These are phyloP conservation scores for Ibycter americanus DNA, from an alignment of 2,797 vertebrate genomes.

Conservation along the genomic window DNA sequence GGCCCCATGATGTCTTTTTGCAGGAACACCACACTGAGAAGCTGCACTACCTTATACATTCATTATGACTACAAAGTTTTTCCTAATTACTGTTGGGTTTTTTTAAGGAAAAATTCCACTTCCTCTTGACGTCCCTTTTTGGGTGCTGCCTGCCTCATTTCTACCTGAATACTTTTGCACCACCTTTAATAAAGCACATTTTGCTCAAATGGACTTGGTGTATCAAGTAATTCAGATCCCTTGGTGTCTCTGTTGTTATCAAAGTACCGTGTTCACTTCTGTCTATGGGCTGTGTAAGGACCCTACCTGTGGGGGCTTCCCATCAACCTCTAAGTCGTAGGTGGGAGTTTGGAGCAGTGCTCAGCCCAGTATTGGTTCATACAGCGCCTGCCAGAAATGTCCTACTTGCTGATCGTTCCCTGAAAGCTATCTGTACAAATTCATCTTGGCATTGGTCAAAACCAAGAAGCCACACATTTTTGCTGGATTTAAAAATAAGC, in stretches of 20 bases:
- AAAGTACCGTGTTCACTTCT: accelerated
- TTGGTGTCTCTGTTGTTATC: not conserved
- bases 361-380: not conserved
- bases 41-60: not conserved
- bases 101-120: not conserved
- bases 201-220: not conserved
- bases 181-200: not conserved
- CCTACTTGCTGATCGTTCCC: not conserved
- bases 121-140: not conserved
- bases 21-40: not conserved
- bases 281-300: not conserved
- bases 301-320: not conserved
- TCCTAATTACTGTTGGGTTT: not conserved
- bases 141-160: not conserved
- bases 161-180: not conserved
- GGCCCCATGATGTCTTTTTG: not conserved
- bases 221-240: not conserved
- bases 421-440: not conserved
- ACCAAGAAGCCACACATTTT: not conserved
- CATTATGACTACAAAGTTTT: not conserved
- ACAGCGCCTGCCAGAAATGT: not conserved
- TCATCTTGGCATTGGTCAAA: not conserved
- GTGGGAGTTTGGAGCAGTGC: not conserved
- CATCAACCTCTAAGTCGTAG: not conserved
- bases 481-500: not conserved